A percentile compares a stretch with the other conserved stretches of the same genome.
These are phyloP conservation scores for Sycophila sp. DNA, from an alignment of 1,140 invertebrate genomes.

Conservation along the genomic window DNA sequence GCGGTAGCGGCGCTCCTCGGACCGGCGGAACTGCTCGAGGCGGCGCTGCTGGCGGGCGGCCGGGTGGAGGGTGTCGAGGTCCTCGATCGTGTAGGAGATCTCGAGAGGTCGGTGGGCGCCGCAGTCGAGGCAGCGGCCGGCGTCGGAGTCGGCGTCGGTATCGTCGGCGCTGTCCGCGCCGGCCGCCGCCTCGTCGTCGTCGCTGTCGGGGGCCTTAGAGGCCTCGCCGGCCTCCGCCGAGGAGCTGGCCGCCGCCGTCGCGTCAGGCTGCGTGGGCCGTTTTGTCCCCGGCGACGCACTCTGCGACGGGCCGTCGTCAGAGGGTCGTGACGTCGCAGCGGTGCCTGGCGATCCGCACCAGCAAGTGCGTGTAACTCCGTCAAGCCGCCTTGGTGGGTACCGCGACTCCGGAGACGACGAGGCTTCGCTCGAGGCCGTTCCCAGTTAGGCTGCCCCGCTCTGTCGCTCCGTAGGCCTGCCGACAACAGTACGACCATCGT, in stretches of 20 bases:
- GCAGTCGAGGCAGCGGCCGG: slow-evolving; percentile 51
- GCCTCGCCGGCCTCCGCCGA: slow-evolving; percentile 31
- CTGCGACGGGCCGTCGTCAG: slow-evolving; percentile 58
- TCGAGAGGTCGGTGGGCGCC: slow-evolving; percentile 52
- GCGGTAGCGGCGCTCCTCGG: slow-evolving; percentile 25
- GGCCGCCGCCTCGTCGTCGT: slow-evolving; percentile 32
- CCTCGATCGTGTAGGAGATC: slow-evolving; percentile 62
- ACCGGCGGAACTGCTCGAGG: slow-evolving; percentile 48
- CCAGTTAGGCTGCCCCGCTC: slow-evolving; percentile 59
- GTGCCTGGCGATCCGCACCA: slow-evolving; percentile 64
- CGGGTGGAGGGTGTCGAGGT: slow-evolving; percentile 58
- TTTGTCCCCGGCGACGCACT: slow-evolving; percentile 44
- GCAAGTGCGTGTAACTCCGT: slow-evolving; percentile 66
- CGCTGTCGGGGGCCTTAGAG: too few species aligned
- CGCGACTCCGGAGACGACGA: slow-evolving; percentile 67
- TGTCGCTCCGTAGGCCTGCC: slow-evolving; percentile 59
- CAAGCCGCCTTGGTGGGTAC: slow-evolving; percentile 67
- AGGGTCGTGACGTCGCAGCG: slow-evolving; percentile 63
- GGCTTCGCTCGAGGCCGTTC: slow-evolving; percentile 59
- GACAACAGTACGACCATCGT: slow-evolving; percentile 16
- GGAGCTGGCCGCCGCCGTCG: too few species aligned
- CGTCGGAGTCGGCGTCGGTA: slow-evolving; percentile 30
- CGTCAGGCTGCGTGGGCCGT: slow-evolving; percentile 63
- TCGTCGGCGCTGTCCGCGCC: slow-evolving; percentile 39
- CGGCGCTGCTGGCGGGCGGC: slow-evolving; percentile 45